Percentiles rank a stretch among this genome's conserved stretches.
These are phyloP conservation scores for Xanthostigma xanthostigma DNA, from an alignment of 2,888 invertebrate species.

Conservation along the genomic window DNA sequence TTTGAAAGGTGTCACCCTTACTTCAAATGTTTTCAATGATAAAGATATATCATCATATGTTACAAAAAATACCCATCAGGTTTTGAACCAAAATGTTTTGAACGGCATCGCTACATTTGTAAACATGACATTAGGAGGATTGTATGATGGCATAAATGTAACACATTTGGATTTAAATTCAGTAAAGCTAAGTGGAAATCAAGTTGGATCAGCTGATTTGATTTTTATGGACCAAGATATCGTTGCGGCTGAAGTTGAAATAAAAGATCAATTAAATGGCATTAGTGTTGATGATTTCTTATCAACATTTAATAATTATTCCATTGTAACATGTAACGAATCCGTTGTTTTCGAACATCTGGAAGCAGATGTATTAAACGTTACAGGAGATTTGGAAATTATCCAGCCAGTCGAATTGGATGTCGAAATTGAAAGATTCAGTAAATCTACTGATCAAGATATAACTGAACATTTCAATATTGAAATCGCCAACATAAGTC, in stretches of 20 bases:
- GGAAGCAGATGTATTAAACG: slow-evolving; percentile 19
- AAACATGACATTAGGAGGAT: slow-evolving; percentile 27
- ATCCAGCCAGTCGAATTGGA: slow-evolving; percentile 24
- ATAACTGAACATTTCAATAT: slow-evolving; percentile 23
- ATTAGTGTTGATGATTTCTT: slow-evolving; percentile 20
- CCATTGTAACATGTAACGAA: slow-evolving; percentile 4
- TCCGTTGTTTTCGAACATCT: slow-evolving; percentile 19
- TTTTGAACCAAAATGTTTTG: slow-evolving; percentile 25
- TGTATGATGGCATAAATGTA: slow-evolving; percentile 29
- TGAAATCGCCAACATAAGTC: slow-evolving; percentile 20
- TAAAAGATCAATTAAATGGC: slow-evolving; percentile 25
- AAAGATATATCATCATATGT: slow-evolving; percentile 30
- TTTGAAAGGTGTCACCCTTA: slow-evolving; percentile 25
- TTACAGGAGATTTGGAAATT: slow-evolving; percentile 23
- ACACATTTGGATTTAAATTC: slow-evolving; percentile 27
- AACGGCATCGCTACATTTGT: slow-evolving; percentile 30
- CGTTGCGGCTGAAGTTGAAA: slow-evolving; percentile 22
- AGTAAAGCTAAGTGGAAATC: slow-evolving; percentile 28
- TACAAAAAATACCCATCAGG: slow-evolving; percentile 32
- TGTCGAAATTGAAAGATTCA: slow-evolving; percentile 21
- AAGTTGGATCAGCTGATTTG: slow-evolving; percentile 24
- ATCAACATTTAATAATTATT: slow-evolving; percentile 12
- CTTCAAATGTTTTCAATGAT: slow-evolving; percentile 29
- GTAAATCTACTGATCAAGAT: slow-evolving; percentile 21
- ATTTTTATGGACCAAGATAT: slow-evolving; percentile 23